phyloP scores from a whole-genome alignment of 2,888 invertebrate genomes.

The Drymonia ruficornis region DNA sequence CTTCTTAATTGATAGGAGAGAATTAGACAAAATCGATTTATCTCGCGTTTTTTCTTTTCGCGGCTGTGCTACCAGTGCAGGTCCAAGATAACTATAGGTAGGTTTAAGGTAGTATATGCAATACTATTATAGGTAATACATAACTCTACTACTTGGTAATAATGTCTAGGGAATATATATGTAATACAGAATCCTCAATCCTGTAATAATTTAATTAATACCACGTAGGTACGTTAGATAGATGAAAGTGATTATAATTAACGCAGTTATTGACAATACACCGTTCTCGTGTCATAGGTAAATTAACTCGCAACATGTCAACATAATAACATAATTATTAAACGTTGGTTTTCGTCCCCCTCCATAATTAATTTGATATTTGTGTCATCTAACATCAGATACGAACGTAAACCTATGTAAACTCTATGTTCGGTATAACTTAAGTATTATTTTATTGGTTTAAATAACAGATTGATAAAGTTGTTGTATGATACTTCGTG shows the following conservation, averaged over 20 bases:
- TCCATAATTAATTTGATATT: slow-evolving; percentile 24
- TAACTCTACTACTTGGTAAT: no score
- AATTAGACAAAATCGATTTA: no score
- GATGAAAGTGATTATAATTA: slow-evolving; percentile 20
- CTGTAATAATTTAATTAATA: slow-evolving; percentile 16
- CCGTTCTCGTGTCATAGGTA: slow-evolving; percentile 12
- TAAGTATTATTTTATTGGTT: no score
- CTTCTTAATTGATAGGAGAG: no score
- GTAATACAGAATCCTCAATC: background rate
- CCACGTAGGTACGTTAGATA: slow-evolving; percentile 9
- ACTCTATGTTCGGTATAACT: background rate
- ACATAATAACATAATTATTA: slow-evolving; percentile 21
- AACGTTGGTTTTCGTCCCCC: slow-evolving; percentile 12
- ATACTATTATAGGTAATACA: no score
- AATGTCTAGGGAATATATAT: no score
- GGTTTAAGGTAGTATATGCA: no score
- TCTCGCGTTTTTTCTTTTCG: no score
- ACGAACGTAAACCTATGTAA: background rate
- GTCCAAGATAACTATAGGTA: no score
- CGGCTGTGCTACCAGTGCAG: no score
- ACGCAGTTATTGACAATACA: slow-evolving; percentile 19
- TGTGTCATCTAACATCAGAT: background rate
- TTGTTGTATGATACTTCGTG: background rate
- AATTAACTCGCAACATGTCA: background rate
- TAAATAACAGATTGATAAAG: background rate